Evolutionary conservation across 2,888 invertebrate genomes (phyloP).

Genomic region (Tolmerus cingulatus): DNA sequence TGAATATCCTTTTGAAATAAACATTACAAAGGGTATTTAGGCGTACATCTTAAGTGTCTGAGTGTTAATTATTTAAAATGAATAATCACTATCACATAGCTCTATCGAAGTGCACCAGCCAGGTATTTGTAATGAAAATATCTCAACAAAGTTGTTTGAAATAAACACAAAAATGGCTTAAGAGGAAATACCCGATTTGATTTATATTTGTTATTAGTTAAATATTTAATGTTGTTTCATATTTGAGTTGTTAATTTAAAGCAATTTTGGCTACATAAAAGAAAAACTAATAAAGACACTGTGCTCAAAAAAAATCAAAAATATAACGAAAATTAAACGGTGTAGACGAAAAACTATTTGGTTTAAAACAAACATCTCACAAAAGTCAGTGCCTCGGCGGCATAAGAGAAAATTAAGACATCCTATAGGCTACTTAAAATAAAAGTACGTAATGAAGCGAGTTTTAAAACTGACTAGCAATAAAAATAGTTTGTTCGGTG

Average conservation of each 20-base stretch:
- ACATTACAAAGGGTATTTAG: neutral
- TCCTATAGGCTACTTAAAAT: neutral
- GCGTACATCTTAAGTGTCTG: neutral
- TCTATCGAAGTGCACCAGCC: neutral
- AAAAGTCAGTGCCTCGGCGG: neutral
- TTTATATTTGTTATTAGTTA: neutral
- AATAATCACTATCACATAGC: neutral
- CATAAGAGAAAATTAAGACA: neutral
- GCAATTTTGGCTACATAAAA: constrained; percentile 11
- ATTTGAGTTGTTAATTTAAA: neutral
- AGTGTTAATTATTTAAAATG: neutral
- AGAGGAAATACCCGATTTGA: neutral
- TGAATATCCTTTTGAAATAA: neutral
- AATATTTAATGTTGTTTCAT: neutral
- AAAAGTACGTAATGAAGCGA: constrained; percentile 1
- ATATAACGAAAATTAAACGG: neutral
- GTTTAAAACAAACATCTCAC: neutral
- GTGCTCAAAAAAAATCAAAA: constrained; percentile 1
- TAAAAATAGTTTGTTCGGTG: constrained; percentile 21
- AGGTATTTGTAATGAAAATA: neutral
- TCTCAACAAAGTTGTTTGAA: neutral
- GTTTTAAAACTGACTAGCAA: constrained; percentile 14
- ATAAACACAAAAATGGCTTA: neutral
- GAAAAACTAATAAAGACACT: neutral
- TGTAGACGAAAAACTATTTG: neutral